Evolutionary conservation across 2,113 vertebrate species (phyloP), one percentile per base, ranked within the genome.

Genomic region (Potamarius usumacintae): DNA sequence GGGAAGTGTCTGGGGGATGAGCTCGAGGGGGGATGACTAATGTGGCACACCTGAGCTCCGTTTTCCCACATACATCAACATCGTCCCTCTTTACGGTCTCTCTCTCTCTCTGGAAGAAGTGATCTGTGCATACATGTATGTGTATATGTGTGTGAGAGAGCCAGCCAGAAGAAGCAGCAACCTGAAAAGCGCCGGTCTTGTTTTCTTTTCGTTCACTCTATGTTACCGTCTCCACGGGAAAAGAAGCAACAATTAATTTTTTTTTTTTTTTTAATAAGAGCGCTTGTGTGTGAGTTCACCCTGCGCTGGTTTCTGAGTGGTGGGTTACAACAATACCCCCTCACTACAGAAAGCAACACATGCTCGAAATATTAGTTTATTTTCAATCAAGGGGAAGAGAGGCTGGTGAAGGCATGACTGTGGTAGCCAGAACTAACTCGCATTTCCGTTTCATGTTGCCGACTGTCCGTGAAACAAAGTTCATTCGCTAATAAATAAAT

Each of bases 21-120:
- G 78, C 78, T 18, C 11, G 7, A 58, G 27, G 53, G n/a, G 3
- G 58, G 52, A 76, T 80, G 78, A 80, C 53, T 30, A 80, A 80
- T 80, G 50, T 11, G 15, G n/a, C 78, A 58, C 78, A 58, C 78
- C 78, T 80, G 78, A 80, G 78, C 78, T 55, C 53, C 20, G 53
- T 30, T 80, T 80, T 58, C 27, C 53, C 53, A 58, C 12, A 7
- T 34, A 57, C 34, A 18, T 34, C 57, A 55, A 78, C 76, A 78
- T 69, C n/a, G 1, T 78, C 50, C 15, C 18, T 77, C 22, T 77
- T 5, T 52, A 65, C 65, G 52, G 1, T 77, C 34, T 48, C 1
- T 48, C 1, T 48, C 1, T 74, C 14, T 48, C 15, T 12, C 34
- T 48, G 34, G 15, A 12, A 15, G 11, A 4, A 15, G 22, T 27